phyloP scores from a whole-genome alignment of 2,797 vertebrate genomes.

The Siniperca obscura region DNA sequence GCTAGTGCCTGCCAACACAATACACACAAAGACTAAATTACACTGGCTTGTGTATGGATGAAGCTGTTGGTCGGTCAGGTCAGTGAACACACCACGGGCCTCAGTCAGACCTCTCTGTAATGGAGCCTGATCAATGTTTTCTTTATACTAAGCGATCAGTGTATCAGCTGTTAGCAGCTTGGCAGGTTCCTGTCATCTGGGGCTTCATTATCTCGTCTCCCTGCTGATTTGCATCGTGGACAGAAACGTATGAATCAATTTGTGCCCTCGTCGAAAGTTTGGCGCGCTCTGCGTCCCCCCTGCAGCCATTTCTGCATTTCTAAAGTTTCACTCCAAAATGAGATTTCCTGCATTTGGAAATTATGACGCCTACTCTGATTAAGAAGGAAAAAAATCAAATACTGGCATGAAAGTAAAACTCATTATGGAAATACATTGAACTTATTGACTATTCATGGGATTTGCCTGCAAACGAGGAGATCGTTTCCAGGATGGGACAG shows the following conservation, averaged over 20 bases:
- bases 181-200: slow-evolving; percentile 54
- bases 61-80: slow-evolving; percentile 23
- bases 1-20: not conserved
- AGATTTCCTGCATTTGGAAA: slow-evolving; percentile 44
- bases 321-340: slow-evolving; percentile 36
- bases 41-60: not conserved
- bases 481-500: slow-evolving; percentile 6
- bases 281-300: slow-evolving; percentile 8
- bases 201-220: slow-evolving; percentile 66
- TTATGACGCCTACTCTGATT: slow-evolving; percentile 54
- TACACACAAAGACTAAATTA: not conserved
- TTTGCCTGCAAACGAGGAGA: slow-evolving; percentile 16
- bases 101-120: not conserved
- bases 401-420: slow-evolving; percentile 48
- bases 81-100: slow-evolving; percentile 50
- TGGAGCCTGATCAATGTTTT: slow-evolving; percentile 25
- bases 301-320: slow-evolving; percentile 41
- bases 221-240: slow-evolving; percentile 55
- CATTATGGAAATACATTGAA: slow-evolving; percentile 56
- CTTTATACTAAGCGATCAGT: slow-evolving; percentile 17
- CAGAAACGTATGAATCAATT: slow-evolving; percentile 43
- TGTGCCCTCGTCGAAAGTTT: slow-evolving; percentile 39
- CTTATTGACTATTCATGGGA: slow-evolving; percentile 57
- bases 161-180: slow-evolving; percentile 35
- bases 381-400: slow-evolving; percentile 20